phyloP scores from a whole-genome alignment of 2,797 vertebrate species.

The Phoeniculus purpureus region DNA sequence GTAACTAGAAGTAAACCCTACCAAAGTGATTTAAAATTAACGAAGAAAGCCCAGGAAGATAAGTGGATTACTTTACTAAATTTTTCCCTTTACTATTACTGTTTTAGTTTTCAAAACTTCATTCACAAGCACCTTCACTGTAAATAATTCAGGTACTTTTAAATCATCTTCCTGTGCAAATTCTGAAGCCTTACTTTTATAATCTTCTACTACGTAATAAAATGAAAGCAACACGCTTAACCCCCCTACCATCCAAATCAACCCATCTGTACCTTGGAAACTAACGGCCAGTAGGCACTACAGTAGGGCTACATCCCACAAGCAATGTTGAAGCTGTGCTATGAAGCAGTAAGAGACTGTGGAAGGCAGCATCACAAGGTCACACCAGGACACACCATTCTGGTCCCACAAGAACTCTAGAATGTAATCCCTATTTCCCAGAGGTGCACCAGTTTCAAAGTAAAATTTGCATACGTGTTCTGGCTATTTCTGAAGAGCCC shows the following conservation, averaged over 20 bases:
- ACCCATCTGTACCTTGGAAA: not conserved
- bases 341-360: not conserved
- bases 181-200: not conserved
- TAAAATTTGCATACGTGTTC: not conserved
- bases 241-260: not conserved
- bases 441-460: not conserved
- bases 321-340: not conserved
- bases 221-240: not conserved
- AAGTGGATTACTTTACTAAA: not conserved
- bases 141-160: not conserved
- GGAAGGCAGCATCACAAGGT: not conserved
- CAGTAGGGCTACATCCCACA: accelerated
- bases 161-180: not conserved
- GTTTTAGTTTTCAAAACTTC: not conserved
- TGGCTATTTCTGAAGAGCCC: not conserved
- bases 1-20: not conserved
- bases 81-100: not conserved
- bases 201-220: not conserved
- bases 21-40: not conserved
- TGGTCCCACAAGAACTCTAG: not conserved
- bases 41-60: not conserved
- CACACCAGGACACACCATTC: not conserved
- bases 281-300: not conserved
- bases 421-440: not conserved
- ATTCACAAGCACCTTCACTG: not conserved